These are phyloP conservation scores for Mareca strepera DNA, from an alignment of 2,797 vertebrate genomes.

Conservation along the genomic window DNA sequence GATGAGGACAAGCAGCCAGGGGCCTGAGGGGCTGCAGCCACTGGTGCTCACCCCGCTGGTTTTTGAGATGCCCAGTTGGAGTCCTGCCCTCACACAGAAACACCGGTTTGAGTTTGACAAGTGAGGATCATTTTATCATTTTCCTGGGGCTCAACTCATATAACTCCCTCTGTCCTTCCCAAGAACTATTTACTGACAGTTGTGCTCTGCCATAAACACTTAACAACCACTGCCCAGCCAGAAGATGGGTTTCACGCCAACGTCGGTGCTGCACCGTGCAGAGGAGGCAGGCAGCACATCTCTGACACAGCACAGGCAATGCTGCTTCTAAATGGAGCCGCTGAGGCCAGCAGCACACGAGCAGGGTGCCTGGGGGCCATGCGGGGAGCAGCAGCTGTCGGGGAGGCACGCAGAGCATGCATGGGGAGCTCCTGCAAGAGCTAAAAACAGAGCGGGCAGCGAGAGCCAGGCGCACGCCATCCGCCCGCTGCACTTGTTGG, in stretches of 20 bases:
- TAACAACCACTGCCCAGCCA: neutral
- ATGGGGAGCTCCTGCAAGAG: constrained; percentile 14
- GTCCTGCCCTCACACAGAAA: neutral
- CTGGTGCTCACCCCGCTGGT: neutral
- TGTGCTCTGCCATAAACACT: neutral
- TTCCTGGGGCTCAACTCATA: neutral
- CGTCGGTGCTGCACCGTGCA: accelerated
- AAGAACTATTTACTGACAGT: neutral
- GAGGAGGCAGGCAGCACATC: neutral
- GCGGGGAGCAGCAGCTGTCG: constrained; percentile 53
- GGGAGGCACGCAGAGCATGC: constrained; percentile 14
- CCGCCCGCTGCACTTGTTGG: neutral
- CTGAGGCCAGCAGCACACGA: neutral
- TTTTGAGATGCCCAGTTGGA: neutral
- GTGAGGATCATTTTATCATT: neutral
- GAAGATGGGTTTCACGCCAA: neutral
- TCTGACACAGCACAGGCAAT: neutral
- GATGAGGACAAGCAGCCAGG: neutral
- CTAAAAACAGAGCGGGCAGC: constrained; percentile 51
- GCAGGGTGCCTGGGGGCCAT: constrained; percentile 4
- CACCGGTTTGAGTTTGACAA: neutral
- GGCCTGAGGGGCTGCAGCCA: neutral
- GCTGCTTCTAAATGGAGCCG: neutral
- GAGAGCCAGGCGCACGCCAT: neutral
- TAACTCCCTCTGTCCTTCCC: neutral